Conservation (phyloP, 2,888 invertebrate genomes). For the Metacarcinus magister region DNA sequence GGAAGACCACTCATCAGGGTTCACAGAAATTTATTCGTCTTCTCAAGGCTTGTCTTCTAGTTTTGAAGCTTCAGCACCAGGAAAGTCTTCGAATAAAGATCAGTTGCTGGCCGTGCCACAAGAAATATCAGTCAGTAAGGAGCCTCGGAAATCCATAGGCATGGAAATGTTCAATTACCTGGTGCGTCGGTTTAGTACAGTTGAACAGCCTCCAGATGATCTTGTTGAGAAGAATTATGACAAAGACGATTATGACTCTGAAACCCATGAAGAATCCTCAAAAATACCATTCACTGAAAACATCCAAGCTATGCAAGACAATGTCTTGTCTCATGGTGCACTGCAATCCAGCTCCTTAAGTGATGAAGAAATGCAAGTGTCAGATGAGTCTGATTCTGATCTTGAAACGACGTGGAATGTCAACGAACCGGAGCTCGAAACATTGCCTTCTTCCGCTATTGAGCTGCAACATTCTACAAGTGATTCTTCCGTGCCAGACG, state of each 20-base stretch:
- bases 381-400: slow-evolving; percentile 38
- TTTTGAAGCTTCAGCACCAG: neutral
- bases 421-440: neutral
- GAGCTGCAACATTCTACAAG: slow-evolving; percentile 8
- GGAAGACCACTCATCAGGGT: slow-evolving; percentile 21
- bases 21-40: neutral
- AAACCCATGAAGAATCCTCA: neutral
- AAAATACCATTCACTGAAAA: neutral
- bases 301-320: neutral
- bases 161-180: slow-evolving; percentile 66
- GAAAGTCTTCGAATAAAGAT: neutral
- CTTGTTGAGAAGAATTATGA: neutral
- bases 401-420: slow-evolving; percentile 51
- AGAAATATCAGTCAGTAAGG: slow-evolving; percentile 26
- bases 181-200: slow-evolving; percentile 63
- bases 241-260: neutral
- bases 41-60: neutral
- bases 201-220: neutral
- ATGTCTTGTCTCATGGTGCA: neutral
- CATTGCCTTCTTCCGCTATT: neutral
- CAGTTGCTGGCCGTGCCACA: neutral
- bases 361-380: slow-evolving; percentile 16
- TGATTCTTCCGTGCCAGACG: neutral
- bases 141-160: slow-evolving; percentile 66
- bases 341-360: neutral